phyloP scores from a whole-genome alignment of 2,888 invertebrate genomes.

The Aelia acuminata region DNA sequence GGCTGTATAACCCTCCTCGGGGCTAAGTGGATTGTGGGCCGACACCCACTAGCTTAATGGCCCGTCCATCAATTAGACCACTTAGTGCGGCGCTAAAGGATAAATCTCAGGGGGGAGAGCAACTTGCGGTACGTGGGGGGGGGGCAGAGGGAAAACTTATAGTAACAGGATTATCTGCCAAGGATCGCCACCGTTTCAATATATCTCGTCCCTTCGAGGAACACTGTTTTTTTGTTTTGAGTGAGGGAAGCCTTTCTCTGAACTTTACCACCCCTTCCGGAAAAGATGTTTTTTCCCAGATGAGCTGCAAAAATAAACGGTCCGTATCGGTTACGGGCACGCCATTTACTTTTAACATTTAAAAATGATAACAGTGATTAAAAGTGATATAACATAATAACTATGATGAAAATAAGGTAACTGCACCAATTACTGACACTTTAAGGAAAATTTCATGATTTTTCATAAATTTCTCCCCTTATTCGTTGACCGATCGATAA shows the following conservation, averaged over 20 bases:
- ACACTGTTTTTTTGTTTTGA: background rate
- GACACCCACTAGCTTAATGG: background rate
- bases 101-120: background rate
- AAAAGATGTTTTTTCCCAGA: slow-evolving; percentile 2
- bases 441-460: too few species aligned
- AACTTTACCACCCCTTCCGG: background rate
- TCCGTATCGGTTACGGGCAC: too few species aligned
- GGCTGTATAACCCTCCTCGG: background rate
- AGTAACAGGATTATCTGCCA: slow-evolving; percentile 15
- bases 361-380: too few species aligned
- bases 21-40: slow-evolving; percentile 10
- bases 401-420: too few species aligned
- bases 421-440: too few species aligned
- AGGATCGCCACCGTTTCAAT: background rate
- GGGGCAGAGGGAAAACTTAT: slow-evolving; percentile 7
- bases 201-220: background rate
- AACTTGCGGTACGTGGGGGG: background rate
- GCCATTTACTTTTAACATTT: too few species aligned
- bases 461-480: too few species aligned
- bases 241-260: background rate
- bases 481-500: too few species aligned
- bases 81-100: background rate
- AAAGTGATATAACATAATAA: too few species aligned
- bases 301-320: background rate
- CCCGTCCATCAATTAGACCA: slow-evolving; percentile 12